These are phyloP conservation scores for Montipora efflorescens DNA, from an alignment of 64 coral and sea anemone species.

Conservation along the genomic window DNA sequence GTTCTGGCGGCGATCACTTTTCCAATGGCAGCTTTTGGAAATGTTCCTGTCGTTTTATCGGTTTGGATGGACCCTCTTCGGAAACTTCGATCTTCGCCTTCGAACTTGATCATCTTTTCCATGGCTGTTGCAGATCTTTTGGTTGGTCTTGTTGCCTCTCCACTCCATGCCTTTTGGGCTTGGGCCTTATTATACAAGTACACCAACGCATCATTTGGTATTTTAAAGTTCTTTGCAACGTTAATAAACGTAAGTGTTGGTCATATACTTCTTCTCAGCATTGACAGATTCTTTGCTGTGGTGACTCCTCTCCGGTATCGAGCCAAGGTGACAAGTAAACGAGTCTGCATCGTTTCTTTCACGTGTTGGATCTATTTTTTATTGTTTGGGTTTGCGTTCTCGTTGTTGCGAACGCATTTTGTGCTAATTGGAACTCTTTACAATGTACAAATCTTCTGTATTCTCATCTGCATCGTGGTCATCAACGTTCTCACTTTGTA, in stretches of 20 bases:
- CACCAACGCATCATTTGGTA: neutral
- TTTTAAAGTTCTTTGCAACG: neutral
- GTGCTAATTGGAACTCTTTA: neutral
- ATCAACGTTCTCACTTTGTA: neutral
- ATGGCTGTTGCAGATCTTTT: slow-evolving; percentile 49
- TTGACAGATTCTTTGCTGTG: slow-evolving; percentile 47
- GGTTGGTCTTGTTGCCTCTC: neutral
- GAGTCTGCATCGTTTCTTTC: neutral
- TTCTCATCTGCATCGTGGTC: neutral
- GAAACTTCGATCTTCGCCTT: slow-evolving; percentile 38
- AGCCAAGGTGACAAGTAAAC: neutral
- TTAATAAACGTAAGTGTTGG: neutral
- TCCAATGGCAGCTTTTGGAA: slow-evolving; percentile 7
- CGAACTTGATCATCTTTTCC: slow-evolving; percentile 16
- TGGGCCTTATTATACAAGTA: too few species aligned
- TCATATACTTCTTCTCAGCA: slow-evolving; percentile 33
- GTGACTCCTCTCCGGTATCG: slow-evolving; percentile 23
- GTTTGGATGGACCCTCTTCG: slow-evolving; percentile 48
- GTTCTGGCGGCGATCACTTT: neutral
- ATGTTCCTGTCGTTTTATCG: slow-evolving; percentile 13
- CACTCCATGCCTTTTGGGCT: neutral
- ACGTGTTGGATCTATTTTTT: neutral
- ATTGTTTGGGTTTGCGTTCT: neutral
- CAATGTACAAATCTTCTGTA: neutral
- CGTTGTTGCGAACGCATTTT: neutral